Evolutionary conservation across 1,140 invertebrate species (phyloP).

Genomic region (Drosophila bocqueti): DNA sequence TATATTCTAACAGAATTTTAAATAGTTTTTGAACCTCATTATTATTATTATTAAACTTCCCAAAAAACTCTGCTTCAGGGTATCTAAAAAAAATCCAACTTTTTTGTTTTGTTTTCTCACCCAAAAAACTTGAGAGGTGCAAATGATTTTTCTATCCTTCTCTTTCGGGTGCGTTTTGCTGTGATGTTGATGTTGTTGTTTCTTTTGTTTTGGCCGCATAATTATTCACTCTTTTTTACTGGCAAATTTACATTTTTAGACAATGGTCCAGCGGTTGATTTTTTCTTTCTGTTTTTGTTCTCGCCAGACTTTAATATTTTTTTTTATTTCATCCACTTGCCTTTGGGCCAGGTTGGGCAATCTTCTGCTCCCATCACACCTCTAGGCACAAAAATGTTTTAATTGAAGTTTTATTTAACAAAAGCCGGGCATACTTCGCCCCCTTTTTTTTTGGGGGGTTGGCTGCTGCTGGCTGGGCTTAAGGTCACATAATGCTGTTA

Average conservation of each 20-base stretch:
- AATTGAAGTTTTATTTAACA: conserved; percentile 81
- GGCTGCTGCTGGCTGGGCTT: conserved; percentile 15
- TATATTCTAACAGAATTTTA: background rate
- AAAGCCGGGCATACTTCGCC: conserved; percentile 36
- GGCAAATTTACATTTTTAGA: conserved; percentile 79
- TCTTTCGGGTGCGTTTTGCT: conserved; percentile 9
- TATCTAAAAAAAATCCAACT: conserved; percentile 13
- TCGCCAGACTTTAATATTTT: conserved; percentile 18
- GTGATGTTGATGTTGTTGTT: conserved; percentile 11
- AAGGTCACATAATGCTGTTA: conserved; percentile 72
- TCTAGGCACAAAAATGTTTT: conserved; percentile 67
- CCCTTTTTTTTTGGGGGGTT: background rate
- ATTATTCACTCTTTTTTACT: conserved; percentile 71
- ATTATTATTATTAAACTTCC: conserved; percentile 2
- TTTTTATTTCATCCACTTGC: conserved; percentile 34
- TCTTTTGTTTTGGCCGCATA: conserved; percentile 55
- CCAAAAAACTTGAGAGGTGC: conserved; percentile 68
- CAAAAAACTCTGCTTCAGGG: conserved; percentile 9
- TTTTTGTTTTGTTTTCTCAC: conserved; percentile 44
- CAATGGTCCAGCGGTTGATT: conserved; percentile 63
- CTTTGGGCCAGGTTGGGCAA: conserved; percentile 57
- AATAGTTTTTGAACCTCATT: background rate
- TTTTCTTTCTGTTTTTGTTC: conserved; percentile 39
- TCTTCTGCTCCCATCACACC: conserved; percentile 49
- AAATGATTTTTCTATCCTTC: conserved; percentile 56